Percentiles rank a stretch among this genome's conserved stretches.
Conservation (phyloP, 30 jellyfish, hydroid and myxozoan genomes). For the Clytia hemisphaerica region DNA sequence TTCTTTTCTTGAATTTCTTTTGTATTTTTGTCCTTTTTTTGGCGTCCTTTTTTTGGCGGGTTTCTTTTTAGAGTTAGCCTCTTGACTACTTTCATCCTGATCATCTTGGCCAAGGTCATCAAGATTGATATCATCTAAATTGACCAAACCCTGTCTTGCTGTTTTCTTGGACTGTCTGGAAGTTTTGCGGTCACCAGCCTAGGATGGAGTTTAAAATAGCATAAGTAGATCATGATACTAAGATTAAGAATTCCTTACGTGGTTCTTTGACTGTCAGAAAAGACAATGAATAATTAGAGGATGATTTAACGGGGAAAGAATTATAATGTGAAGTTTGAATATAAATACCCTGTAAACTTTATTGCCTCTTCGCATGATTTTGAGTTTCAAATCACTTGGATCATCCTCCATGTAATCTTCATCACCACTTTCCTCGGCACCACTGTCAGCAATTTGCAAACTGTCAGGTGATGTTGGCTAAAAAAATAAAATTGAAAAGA, state of each 20-base stretch:
- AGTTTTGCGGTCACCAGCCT: constrained; percentile 97
- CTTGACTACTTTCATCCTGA: constrained; percentile 31
- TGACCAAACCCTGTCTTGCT: constrained; percentile 78
- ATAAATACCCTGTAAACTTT: constrained; percentile 65
- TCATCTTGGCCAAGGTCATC: constrained; percentile 63
- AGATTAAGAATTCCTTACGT: too few species aligned
- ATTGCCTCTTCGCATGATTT: constrained; percentile 80
- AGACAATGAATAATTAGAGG: background rate
- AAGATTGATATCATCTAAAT: constrained; percentile 67
- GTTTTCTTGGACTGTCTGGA: constrained; percentile 61
- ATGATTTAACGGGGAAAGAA: background rate
- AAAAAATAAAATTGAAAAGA: too few species aligned
- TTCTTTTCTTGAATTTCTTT: constrained; percentile 74
- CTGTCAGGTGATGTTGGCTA: constrained; percentile 85
- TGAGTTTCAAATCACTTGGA: constrained; percentile 68
- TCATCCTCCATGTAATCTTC: constrained; percentile 61
- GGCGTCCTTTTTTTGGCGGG: constrained; percentile 31
- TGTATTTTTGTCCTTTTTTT: constrained; percentile 45
- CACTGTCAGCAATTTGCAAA: constrained; percentile 52
- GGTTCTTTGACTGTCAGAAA: too few species aligned
- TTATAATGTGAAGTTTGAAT: background rate
- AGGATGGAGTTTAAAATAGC: background rate
- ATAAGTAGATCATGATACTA: background rate
- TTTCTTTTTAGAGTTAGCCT: constrained; percentile 15
- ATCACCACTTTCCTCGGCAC: constrained; percentile 73